Base-by-base conservation (phyloP, 2,113 vertebrate genomes). In the Paradoxurus hermaphroditus region DNA sequence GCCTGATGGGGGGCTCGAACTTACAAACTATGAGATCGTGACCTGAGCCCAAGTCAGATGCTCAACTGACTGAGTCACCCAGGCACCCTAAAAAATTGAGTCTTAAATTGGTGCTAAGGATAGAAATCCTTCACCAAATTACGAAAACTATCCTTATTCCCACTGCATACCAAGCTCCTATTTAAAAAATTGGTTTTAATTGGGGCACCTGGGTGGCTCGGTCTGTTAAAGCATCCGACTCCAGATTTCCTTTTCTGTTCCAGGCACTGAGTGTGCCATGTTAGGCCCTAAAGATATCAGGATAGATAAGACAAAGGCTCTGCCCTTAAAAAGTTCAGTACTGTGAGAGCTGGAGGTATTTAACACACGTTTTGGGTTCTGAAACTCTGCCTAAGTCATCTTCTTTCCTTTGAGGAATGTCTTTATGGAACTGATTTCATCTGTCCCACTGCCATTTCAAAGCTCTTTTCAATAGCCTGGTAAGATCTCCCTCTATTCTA, bases 61-160 rank as follows among this genome's bases (percentile, higher is more conserved):
- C 56, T 59, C 56, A 59, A 59, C 21, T 59, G 56, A 59, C 21
- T 23, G 8, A 25, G 56, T 21, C 21, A 59, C 21, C 56, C 56
- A 21, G 21, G 21, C 9, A 59, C 56, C 21, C 56, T 21, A 6
- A 2, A 59, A 59, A 59, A 59, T 23, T 91, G 44, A 85, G 7
- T 94, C 59, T 96, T 53, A 83, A 90, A 51, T 23, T 62, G 44
- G 15, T 63, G 19, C 62, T 86, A 90, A 68, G 19, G 29, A 70
- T 63, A 77, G 68, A 27, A 86, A 49, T 53, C 23, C 18, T 51
- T 31, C 15, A 82, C 16, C 3, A 62, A 81, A 16, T 91, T 70
- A 88, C 27, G 79, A 85, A 93, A 72, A 59, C 46, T 90, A 10
- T 85, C 86, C 72, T 79, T 53, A 85, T 96, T 89, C 53, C 70